Percentiles rank a stretch among this genome's conserved stretches.
Conservation (phyloP, 2,888 invertebrate genomes). For the Thymelicus lineola region DNA sequence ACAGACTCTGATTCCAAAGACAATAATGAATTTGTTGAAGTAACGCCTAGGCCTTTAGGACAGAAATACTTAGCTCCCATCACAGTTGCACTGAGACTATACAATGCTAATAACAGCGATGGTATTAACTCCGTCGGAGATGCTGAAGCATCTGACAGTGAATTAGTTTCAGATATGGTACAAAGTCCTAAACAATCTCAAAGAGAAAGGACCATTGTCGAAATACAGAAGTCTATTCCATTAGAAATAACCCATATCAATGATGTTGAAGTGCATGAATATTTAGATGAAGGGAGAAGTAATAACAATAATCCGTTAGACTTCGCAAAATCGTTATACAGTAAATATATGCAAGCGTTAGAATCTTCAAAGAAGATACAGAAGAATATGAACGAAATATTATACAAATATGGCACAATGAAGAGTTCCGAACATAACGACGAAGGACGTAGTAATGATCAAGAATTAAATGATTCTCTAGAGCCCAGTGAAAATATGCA, state of each 20-base stretch:
- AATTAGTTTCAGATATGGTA: slow-evolving; percentile 67
- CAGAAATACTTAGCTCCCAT: slow-evolving; percentile 86
- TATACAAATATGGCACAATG: slow-evolving; percentile 40
- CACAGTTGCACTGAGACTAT: slow-evolving; percentile 84
- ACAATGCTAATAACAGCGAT: slow-evolving; percentile 74
- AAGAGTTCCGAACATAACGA: slow-evolving; percentile 60
- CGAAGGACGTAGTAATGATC: slow-evolving; percentile 49
- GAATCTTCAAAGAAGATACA: slow-evolving; percentile 70
- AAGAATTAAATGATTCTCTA: slow-evolving; percentile 59
- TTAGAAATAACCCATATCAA: slow-evolving; percentile 80
- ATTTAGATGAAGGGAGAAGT: slow-evolving; percentile 72
- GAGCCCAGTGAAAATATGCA: slow-evolving; percentile 68
- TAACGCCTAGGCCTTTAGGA: slow-evolving; percentile 83
- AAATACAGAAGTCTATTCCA: slow-evolving; percentile 88
- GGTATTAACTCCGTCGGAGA: slow-evolving; percentile 70
- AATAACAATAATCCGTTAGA: slow-evolving; percentile 61
- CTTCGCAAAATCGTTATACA: slow-evolving; percentile 61
- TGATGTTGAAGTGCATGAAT: slow-evolving; percentile 75
- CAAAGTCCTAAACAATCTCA: slow-evolving; percentile 67
- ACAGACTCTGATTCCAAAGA: slow-evolving; percentile 48
- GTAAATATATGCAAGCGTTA: slow-evolving; percentile 67
- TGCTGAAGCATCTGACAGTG: slow-evolving; percentile 71
- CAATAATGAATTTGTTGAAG: slow-evolving; percentile 63
- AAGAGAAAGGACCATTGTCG: slow-evolving; percentile 83
- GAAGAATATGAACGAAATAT: slow-evolving; percentile 61